phyloP scores from a whole-genome alignment of 2,888 invertebrate species.

The Scaptomyza tumidula region DNA sequence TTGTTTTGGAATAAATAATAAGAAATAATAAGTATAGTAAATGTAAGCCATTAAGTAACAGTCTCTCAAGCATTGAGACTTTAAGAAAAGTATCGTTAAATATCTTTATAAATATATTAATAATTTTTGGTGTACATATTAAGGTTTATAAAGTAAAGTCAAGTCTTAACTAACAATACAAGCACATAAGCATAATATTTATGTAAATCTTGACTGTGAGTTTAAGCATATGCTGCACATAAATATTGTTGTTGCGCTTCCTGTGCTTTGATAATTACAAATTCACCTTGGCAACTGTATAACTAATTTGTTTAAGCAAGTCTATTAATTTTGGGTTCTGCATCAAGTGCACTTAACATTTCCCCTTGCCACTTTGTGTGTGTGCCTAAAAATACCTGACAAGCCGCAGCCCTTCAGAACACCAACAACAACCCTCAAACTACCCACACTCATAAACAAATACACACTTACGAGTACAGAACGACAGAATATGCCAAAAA shows the following conservation, averaged over 20 bases:
- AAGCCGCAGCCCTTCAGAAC: constrained; percentile 7
- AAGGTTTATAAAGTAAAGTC: not conserved
- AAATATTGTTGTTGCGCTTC: constrained; percentile 5
- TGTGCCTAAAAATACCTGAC: constrained; percentile 24
- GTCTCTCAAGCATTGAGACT: too few species aligned
- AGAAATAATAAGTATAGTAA: too few species aligned
- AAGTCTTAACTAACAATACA: not conserved
- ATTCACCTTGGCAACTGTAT: constrained; percentile 42
- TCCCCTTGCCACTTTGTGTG: not conserved
- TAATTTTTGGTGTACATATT: too few species aligned
- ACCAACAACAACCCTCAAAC: constrained; percentile 40
- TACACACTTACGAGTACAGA: not conserved
- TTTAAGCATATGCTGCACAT: not conserved
- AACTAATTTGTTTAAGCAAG: constrained; percentile 50
- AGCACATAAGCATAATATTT: not conserved
- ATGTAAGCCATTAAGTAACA: too few species aligned
- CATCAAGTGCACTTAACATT: constrained; percentile 34
- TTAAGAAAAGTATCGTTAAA: too few species aligned
- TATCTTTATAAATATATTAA: too few species aligned
- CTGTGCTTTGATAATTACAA: constrained; percentile 12
- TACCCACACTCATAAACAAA: constrained; percentile 15
- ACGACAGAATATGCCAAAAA: constrained; percentile 13
- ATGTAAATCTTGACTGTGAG: not conserved
- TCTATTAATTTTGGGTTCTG: constrained; percentile 45
- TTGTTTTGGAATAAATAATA: too few species aligned